Conservation (phyloP, 2,113 vertebrate species). For the Zapornia atra region DNA sequence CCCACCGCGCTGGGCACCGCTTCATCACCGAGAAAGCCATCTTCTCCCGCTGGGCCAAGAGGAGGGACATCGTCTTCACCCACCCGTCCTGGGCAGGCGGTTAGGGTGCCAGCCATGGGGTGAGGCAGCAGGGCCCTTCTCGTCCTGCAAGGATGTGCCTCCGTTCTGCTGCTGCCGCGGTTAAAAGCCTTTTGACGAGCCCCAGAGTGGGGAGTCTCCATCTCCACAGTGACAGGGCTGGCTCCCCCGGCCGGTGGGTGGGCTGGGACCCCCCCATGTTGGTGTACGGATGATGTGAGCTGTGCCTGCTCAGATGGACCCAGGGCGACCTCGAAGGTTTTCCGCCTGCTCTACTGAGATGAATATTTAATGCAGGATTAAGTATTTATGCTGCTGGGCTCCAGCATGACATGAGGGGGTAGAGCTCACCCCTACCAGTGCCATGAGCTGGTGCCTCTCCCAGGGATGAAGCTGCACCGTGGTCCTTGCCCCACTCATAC, state of each 20-base stretch:
- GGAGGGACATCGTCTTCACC: slow-evolving; percentile 80
- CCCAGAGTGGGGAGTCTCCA: neutral
- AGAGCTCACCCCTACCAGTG: fast-evolving
- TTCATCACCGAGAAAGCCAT: slow-evolving; percentile 96
- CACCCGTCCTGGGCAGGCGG: slow-evolving; percentile 82
- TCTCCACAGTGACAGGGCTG: neutral
- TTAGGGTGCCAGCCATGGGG: neutral
- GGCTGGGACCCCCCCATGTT: neutral
- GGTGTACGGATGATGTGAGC: fast-evolving
- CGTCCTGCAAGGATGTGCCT: neutral
- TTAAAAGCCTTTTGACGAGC: neutral
- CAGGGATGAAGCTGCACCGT: neutral
- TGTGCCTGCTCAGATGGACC: neutral
- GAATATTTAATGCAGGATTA: neutral
- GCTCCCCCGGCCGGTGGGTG: neutral
- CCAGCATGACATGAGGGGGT: neutral
- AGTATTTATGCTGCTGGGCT: neutral
- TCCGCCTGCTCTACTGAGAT: neutral
- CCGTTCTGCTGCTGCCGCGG: fast-evolving
- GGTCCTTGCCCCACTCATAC: neutral
- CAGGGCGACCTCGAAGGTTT: neutral
- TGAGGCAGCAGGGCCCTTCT: neutral
- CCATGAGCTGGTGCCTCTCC: neutral
- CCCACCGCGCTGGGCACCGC: slow-evolving; percentile 83
- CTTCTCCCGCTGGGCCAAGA: slow-evolving; percentile 91